phyloP scores from a whole-genome alignment of 2,888 invertebrate species.

The Anodontia alba region DNA sequence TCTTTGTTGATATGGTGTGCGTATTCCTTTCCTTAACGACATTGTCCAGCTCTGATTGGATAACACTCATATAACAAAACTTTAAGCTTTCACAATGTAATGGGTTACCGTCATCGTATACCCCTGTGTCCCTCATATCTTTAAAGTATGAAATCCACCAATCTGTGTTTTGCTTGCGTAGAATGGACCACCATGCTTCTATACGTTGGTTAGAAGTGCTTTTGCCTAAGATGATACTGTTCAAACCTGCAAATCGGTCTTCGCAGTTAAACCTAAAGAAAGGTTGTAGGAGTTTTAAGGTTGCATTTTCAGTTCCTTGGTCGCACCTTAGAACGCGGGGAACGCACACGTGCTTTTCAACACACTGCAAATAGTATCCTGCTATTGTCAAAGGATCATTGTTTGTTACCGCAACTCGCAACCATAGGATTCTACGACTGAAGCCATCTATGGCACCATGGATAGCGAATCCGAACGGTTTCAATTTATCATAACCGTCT shows the following conservation, averaged over 20 bases:
- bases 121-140: neutral
- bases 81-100: neutral
- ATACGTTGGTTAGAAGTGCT: neutral
- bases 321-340: neutral
- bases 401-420: neutral
- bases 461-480: neutral
- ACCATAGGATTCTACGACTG: neutral
- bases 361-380: neutral
- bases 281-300: neutral
- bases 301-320: neutral
- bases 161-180: neutral
- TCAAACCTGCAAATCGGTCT: neutral
- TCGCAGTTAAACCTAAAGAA: neutral
- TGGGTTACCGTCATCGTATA: neutral
- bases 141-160: neutral
- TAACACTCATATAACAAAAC: neutral
- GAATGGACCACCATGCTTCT: neutral
- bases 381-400: neutral
- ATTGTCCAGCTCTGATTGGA: neutral
- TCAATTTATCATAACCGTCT: neutral
- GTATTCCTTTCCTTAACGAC: neutral
- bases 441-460: neutral
- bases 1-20: neutral
- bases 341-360: neutral
- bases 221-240: neutral